These are phyloP conservation scores for Drosophila hawaiiensis DNA, from an alignment of 2,888 invertebrate genomes.

Conservation along the genomic window DNA sequence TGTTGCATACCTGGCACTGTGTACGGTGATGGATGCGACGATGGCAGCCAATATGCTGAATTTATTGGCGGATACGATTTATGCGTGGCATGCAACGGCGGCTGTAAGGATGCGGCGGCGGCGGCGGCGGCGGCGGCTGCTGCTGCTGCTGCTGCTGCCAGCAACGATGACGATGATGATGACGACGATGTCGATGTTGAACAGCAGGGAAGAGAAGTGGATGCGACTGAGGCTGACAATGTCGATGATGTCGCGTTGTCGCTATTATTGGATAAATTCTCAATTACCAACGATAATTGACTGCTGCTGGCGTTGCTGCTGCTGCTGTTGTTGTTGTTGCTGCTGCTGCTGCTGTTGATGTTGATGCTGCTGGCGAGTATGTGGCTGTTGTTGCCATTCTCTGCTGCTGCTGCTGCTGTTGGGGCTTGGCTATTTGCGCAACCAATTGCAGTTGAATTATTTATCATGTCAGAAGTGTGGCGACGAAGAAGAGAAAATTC, in stretches of 20 bases:
- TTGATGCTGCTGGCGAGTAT: conserved; percentile 43
- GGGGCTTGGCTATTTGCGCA: conserved; percentile 70
- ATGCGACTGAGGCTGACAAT: conserved; percentile 16
- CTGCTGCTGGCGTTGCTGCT: conserved; percentile 64
- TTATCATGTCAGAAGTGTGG: conserved; percentile 72
- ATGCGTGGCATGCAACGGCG: conserved; percentile 74
- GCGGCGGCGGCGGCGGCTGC: background rate
- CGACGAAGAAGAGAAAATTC: conserved; percentile 74
- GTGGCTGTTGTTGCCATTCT: conserved; percentile 47
- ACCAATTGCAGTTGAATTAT: conserved; percentile 80
- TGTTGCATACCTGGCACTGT: conserved; percentile 90
- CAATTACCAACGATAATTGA: conserved; percentile 85
- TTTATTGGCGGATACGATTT: conserved; percentile 91
- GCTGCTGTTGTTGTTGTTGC: conserved; percentile 12
- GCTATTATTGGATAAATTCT: conserved; percentile 84
- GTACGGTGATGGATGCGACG: conserved; percentile 92
- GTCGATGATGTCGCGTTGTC: conserved; percentile 68
- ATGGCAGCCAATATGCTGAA: conserved; percentile 93
- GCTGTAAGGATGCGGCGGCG: conserved; percentile 24
- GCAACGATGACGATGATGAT: conserved; percentile 31
- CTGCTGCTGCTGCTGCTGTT: conserved; percentile 38
- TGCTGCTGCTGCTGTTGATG: conserved; percentile 42
- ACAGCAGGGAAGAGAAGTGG: conserved; percentile 22
- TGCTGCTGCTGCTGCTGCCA: background rate
- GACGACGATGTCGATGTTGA: conserved; percentile 53